Percentiles rank a stretch among this genome's conserved stretches.
phyloP scores from a whole-genome alignment of 2,888 invertebrate species.

The Galeruca laticollis region DNA sequence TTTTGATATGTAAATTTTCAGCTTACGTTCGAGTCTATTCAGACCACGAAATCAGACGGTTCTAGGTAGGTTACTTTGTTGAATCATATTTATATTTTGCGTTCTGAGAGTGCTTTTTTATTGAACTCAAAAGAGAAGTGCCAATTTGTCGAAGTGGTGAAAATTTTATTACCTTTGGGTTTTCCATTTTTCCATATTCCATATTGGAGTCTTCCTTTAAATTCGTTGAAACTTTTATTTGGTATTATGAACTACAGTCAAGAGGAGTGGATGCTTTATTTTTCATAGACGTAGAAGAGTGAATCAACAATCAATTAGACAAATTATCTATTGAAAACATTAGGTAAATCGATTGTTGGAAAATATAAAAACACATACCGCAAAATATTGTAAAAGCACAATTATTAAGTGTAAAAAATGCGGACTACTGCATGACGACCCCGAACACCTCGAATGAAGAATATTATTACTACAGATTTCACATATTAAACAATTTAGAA shows the following conservation, averaged over 20 bases:
- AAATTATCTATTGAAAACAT: too few relatives aligned
- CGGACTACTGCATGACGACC: too few relatives aligned
- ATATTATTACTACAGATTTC: too few relatives aligned
- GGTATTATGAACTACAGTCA: constrained; percentile 33
- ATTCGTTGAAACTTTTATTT: constrained; percentile 31
- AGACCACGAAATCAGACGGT: constrained; percentile 49
- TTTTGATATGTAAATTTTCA: constrained; percentile 51
- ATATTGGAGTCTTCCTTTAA: constrained; percentile 34
- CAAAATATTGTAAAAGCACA: neutral
- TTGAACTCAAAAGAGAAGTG: constrained; percentile 58
- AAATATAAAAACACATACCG: neutral
- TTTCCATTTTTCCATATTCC: constrained; percentile 64
- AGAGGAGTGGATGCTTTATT: neutral
- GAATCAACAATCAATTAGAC: too few relatives aligned
- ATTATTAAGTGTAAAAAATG: neutral
- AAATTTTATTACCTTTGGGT: constrained; percentile 63
- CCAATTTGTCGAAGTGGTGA: constrained; percentile 64
- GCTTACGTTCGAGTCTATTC: constrained; percentile 49
- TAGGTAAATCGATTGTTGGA: neutral
- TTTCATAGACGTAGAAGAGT: neutral
- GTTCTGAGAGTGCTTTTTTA: constrained; percentile 57
- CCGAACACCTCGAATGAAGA: too few relatives aligned
- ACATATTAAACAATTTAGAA: too few relatives aligned
- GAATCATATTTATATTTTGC: constrained; percentile 58
- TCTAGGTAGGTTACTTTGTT: constrained; percentile 41